Percentiles rank a stretch among this genome's conserved stretches.
Evolutionary conservation across 2,113 vertebrate species (phyloP).

Genomic region (Eira barbara): DNA sequence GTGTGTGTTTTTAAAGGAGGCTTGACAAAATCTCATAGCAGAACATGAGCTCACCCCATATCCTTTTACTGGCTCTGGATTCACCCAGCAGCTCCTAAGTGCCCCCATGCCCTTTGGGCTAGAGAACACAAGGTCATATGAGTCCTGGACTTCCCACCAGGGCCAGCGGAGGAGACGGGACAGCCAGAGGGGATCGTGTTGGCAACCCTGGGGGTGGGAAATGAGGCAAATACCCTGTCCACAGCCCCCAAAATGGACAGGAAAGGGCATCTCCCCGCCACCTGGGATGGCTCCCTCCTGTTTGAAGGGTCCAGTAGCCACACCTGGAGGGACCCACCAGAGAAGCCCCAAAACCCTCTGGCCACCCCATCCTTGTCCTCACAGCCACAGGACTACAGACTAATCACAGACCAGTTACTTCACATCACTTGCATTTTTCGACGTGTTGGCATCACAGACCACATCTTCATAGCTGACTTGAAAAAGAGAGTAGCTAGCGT

Average conservation of each 20-base stretch:
- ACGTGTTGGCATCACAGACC: background rate
- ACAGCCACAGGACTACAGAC: background rate
- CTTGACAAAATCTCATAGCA: background rate
- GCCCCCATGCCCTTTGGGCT: background rate
- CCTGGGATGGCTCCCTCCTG: background rate
- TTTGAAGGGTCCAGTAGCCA: background rate
- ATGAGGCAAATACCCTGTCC: background rate
- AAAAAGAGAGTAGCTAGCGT: accelerated
- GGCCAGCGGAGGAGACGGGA: background rate
- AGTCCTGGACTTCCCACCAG: background rate
- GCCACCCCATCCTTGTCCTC: background rate
- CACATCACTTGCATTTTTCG: background rate
- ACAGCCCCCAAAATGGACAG: background rate
- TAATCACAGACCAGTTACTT: background rate
- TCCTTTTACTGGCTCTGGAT: background rate
- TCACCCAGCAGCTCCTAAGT: background rate
- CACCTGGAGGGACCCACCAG: background rate
- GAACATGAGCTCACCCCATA: background rate
- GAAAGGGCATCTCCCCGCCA: background rate
- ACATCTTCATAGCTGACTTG: background rate
- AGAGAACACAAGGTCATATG: background rate
- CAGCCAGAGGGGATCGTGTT: background rate
- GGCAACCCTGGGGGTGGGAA: background rate
- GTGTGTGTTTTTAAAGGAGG: background rate
- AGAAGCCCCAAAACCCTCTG: background rate